Evolutionary conservation across 2,888 invertebrate species (phyloP), one percentile per base, ranked within the genome.

Genomic region (Ypsolopha sequella): DNA sequence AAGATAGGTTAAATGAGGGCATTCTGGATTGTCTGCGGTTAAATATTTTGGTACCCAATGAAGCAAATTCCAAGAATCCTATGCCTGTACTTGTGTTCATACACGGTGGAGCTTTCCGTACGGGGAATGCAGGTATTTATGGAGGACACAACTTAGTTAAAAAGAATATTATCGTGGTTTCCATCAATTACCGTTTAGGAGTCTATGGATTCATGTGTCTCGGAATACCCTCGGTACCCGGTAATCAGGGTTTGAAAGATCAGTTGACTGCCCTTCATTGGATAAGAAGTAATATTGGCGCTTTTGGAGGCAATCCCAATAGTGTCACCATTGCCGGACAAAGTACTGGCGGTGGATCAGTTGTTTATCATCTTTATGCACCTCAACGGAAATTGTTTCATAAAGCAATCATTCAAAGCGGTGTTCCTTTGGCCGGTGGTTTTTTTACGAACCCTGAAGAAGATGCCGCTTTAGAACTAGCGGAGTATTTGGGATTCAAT

Each of bases 121-220:
- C 54, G 2, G 85, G 84, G 10, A 73, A 70, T 54, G 76, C 63
- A 7, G 72, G 69, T 8, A 63, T 70, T 36, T 76, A 74, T 45
- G 68, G 70, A 9, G 74, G 74, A 6, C 61, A 58, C 10, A 71
- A 75, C 52, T 60, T 86, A 50, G 73, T 85, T 1, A 71, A 65
- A 55, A 70, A 85, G 52, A 76, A 71, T 44, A 68, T 86, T 6
- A 58, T 86, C 10, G 74, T 86, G 0, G 77, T 85, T 0, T 77
- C 81, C 0, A 62, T 84, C 0, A 86, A 86, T 54, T 86, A 86
- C 54, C 75, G 86, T 1, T 63, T 86, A 33, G 86, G 86, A 0
- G 74, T 84, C 0, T 86, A 81, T 41, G 86, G 86, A 39, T 86
- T 86, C 52, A 70, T 86, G 70, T 84, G 86, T 41, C 65, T 85